Evolutionary conservation across 2,113 vertebrate genomes (phyloP).

Genomic region (Tretioscincus oriximinensis): DNA sequence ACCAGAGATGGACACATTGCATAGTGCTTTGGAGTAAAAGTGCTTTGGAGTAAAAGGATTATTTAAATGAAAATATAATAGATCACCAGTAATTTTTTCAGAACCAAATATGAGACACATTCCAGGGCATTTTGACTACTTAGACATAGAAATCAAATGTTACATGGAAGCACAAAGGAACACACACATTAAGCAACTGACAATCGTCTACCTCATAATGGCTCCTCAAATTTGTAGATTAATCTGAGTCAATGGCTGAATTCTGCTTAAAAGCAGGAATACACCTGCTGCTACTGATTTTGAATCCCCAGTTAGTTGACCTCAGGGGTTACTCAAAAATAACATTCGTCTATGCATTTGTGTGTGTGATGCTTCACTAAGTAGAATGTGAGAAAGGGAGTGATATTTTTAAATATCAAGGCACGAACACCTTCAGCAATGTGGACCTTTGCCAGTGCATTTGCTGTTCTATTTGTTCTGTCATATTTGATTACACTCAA

Average conservation of each 20-base stretch:
- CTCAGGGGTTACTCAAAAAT: slow-evolving; percentile 4
- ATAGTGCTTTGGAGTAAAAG: too few species aligned
- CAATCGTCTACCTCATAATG: not conserved
- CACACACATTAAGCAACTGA: not conserved
- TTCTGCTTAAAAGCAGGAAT: not conserved
- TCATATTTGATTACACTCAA: slow-evolving; percentile 48
- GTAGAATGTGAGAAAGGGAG: slow-evolving; percentile 8
- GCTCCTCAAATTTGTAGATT: not conserved
- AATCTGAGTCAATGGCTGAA: not conserved
- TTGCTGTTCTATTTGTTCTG: slow-evolving; percentile 42
- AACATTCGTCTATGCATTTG: not conserved
- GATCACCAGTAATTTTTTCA: not conserved
- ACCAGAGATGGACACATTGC: too few species aligned
- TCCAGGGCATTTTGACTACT: not conserved
- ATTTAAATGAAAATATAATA: not conserved
- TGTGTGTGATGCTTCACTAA: not conserved
- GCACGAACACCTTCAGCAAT: not conserved
- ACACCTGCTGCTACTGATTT: not conserved
- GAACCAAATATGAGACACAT: not conserved
- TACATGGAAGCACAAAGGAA: not conserved
- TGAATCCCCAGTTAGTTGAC: not conserved
- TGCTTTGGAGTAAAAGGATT: too few species aligned
- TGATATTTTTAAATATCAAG: slow-evolving; percentile 44
- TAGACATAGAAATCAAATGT: accelerated
- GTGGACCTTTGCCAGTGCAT: slow-evolving; percentile 31